Evolutionary conservation across 2,113 vertebrate genomes (phyloP).

Genomic region (Mormyrus lacerda): DNA sequence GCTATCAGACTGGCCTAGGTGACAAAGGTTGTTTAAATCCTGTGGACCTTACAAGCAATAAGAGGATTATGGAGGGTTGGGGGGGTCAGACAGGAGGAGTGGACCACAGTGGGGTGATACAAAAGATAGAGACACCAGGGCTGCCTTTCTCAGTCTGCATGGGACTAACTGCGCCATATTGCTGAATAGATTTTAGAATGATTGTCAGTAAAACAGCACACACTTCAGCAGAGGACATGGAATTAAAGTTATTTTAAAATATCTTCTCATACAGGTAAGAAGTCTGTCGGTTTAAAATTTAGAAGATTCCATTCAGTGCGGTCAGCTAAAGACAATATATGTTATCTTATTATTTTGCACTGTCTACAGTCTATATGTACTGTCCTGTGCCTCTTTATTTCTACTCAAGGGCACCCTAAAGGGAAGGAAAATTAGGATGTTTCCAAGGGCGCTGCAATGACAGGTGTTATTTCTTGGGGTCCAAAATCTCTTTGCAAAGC

Average conservation of each 20-base stretch:
- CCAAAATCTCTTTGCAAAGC: not conserved
- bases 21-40: not conserved
- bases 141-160: not conserved
- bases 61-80: not conserved
- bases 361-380: not conserved
- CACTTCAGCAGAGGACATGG: not conserved
- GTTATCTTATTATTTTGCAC: not conserved
- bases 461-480: not conserved
- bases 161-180: not conserved
- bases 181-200: not conserved
- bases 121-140: not conserved
- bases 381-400: not conserved
- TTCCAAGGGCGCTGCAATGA: not conserved
- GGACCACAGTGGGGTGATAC: not conserved
- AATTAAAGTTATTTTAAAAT: not conserved
- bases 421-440: not conserved
- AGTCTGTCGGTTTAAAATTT: not conserved
- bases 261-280: slow-evolving; percentile 1
- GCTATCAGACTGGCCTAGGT: not conserved
- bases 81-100: not conserved
- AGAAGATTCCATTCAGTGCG: not conserved
- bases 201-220: not conserved
- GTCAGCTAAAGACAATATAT: not conserved
- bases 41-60: not conserved
- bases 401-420: not conserved